Base-by-base conservation (phyloP, 2,113 vertebrate genomes). In the Narcine bancroftii region DNA sequence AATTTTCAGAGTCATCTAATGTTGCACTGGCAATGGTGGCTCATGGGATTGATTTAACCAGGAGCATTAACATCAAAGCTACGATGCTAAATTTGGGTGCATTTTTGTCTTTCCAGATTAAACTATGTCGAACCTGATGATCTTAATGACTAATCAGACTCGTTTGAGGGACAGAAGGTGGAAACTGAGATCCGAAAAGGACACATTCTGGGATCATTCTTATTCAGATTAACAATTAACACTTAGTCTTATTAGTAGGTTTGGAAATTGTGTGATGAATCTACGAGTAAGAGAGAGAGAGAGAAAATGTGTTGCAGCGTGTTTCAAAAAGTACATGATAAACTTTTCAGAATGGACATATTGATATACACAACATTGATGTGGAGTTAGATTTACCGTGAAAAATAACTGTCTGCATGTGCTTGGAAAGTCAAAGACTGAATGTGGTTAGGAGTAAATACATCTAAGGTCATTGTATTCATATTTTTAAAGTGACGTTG, bases 101-200 rank as follows among this genome's bases (percentile, higher is more conserved):
- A 85, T 85, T 36, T 85, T 85, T n/a, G n/a, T 15, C 81, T 60
- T 85, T 6, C 53, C 56, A 60, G 24, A 85, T 85, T 85, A 85
- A n/a, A 56, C 81, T 36, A 39, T 36, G 29, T 85, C 60, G 81
- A 60, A 85, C 33, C 17, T 60, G 53, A 19, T 85, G 11, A 56
- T 3, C 53, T 36, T 17, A 85, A 83, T 29, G 50, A 3, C 15
- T n/a, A 36, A 85, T 6, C n/a, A 60, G 81, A 36, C 19, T 21
- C 19, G 3, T 63, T 21, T 1, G 1, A 75, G n/a, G 36, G 4
- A 19, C 75, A 77, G 75, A 42, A 77, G 36, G 2, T 79, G 42
- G 21, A 7, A 45, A 79, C 2, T 76, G 36, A 15, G 36, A 36
- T 42, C 73, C 73, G 2, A 0, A 1, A 73, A 73, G 73, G 36